Percentiles rank a stretch among this genome's conserved stretches.
phyloP scores from a whole-genome alignment of 2,113 vertebrate species.

The Tricholaema leucomelas region DNA sequence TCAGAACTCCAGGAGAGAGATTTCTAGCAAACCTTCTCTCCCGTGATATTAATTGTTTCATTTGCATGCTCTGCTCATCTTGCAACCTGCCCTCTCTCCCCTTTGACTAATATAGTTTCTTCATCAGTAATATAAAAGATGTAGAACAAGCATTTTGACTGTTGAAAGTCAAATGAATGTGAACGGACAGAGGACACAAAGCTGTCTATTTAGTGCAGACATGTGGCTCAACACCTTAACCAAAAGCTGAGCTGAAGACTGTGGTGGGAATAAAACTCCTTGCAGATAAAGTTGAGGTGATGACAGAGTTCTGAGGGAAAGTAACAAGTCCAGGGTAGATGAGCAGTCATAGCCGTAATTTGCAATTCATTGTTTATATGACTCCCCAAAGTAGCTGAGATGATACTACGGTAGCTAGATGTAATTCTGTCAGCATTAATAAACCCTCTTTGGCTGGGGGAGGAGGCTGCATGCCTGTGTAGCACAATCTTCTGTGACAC shows the following conservation, averaged over 20 bases:
- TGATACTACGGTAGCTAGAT: fast-evolving
- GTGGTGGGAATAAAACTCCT: neutral
- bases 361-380: neutral
- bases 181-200: slow-evolving; percentile 2
- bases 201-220: neutral
- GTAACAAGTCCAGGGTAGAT: neutral
- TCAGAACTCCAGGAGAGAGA: neutral
- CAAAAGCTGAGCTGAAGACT: neutral
- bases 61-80: slow-evolving; percentile 41
- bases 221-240: neutral
- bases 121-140: slow-evolving; percentile 29
- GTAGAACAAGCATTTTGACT: slow-evolving; percentile 61
- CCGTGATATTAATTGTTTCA: slow-evolving; percentile 30
- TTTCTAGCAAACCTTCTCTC: slow-evolving; percentile 15
- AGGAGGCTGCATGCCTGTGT: neutral
- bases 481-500: neutral
- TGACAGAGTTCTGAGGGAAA: neutral
- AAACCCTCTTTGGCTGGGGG: neutral
- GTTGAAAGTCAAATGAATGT: slow-evolving; percentile 64
- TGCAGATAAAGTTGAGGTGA: neutral
- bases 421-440: fast-evolving
- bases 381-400: neutral
- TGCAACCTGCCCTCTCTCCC: slow-evolving; percentile 48
- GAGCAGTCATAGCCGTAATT: neutral
- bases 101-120: slow-evolving; percentile 43